Conservation (phyloP, 1,140 invertebrate species). For the Odontomachus brunneus region DNA sequence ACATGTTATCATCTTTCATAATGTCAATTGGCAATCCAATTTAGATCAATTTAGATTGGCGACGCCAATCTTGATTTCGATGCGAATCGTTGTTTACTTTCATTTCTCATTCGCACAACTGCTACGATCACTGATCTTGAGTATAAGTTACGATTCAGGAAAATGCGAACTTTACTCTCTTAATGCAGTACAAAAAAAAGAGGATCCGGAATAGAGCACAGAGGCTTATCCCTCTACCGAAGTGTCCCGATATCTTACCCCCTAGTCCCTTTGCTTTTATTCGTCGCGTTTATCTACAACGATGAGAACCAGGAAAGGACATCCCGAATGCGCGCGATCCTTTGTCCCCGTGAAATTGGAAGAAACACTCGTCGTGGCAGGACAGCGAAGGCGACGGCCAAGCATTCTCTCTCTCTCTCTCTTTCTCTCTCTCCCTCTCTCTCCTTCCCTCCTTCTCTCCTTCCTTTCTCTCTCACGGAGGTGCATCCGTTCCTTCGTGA, state of each 20-base stretch:
- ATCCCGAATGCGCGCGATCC: slow-evolving; percentile 38
- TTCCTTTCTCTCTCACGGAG: slow-evolving; percentile 28
- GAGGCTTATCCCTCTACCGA: neutral
- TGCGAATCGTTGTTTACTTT: neutral
- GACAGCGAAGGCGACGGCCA: slow-evolving; percentile 44
- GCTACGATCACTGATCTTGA: neutral
- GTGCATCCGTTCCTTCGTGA: slow-evolving; percentile 46
- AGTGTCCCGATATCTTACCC: neutral
- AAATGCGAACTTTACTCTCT: neutral
- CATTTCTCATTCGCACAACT: neutral
- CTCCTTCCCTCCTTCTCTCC: neutral
- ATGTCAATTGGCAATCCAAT: no score
- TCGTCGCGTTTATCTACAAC: slow-evolving; percentile 42
- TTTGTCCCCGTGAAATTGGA: slow-evolving; percentile 57
- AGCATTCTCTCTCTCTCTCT: neutral
- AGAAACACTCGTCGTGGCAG: slow-evolving; percentile 30
- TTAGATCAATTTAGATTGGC: no score
- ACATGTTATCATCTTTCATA: neutral
- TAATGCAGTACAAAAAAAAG: neutral
- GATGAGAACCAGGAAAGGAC: slow-evolving; percentile 20
- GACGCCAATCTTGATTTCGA: neutral
- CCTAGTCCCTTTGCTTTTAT: slow-evolving; percentile 13
- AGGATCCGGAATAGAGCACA: neutral
- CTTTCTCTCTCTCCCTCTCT: slow-evolving; percentile 4
- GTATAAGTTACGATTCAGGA: neutral